These are phyloP conservation scores for Patella depressa DNA, from an alignment of 2,888 invertebrate species.

Conservation along the genomic window DNA sequence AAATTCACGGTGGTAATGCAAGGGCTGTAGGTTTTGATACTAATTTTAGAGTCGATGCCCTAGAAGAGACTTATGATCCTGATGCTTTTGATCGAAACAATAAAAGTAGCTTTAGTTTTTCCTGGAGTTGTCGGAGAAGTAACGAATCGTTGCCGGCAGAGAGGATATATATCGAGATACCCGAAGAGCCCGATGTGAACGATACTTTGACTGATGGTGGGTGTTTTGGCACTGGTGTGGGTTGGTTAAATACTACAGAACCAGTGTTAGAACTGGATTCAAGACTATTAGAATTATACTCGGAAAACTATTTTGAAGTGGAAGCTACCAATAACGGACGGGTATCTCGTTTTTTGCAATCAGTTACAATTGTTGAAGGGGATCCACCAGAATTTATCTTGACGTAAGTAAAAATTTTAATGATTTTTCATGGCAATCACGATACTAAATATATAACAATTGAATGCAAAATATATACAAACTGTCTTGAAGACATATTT, in stretches of 20 bases:
- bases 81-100: conserved; percentile 30
- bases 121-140: conserved; percentile 46
- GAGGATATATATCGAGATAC: conserved; percentile 31
- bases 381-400: conserved; percentile 42
- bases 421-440: no score
- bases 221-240: conserved; percentile 50
- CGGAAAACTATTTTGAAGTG: conserved; percentile 45
- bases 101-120: conserved; percentile 38
- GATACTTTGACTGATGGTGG: conserved; percentile 36
- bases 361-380: conserved; percentile 44
- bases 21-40: conserved; percentile 44
- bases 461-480: no score
- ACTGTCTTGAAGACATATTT: no score
- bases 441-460: no score
- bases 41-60: conserved; percentile 39
- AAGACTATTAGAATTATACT: conserved; percentile 35
- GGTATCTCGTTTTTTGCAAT: conserved; percentile 38
- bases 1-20: conserved; percentile 44
- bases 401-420: conserved; percentile 34
- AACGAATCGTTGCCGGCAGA: conserved; percentile 33
- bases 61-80: conserved; percentile 44
- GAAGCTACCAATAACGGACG: conserved; percentile 35
- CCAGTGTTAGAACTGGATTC: conserved; percentile 36
- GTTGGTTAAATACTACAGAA: conserved; percentile 30
- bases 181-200: conserved; percentile 22